phyloP scores from a whole-genome alignment of 2,797 vertebrate species.

The Leuciscus waleckii region DNA sequence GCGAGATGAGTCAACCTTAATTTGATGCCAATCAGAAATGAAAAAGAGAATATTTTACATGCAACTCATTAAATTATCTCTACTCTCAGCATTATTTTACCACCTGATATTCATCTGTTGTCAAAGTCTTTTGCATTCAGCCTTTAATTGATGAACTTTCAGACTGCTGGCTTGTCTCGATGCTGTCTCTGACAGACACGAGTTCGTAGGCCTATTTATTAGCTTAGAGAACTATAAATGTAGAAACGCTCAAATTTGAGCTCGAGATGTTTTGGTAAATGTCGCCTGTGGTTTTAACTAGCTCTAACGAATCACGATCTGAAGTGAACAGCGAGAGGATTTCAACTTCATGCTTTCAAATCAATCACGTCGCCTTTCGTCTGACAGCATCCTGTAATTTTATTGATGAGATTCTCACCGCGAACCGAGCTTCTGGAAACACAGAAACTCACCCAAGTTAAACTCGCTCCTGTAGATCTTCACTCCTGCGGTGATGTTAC shows the following conservation, averaged over 20 bases:
- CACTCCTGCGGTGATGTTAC: not conserved
- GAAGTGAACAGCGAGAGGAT: not conserved
- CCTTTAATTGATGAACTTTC: not conserved
- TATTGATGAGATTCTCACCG: conserved; percentile 17
- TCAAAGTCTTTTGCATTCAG: not conserved
- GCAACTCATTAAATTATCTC: conserved; percentile 13
- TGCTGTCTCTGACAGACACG: not conserved
- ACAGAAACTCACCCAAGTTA: not conserved
- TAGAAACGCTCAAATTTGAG: not conserved
- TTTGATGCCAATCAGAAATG: conserved; percentile 46
- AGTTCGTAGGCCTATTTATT: not conserved
- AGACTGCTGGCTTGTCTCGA: not conserved
- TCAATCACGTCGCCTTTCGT: conserved; percentile 11
- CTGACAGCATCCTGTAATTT: conserved; percentile 29
- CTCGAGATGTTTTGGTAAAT: not conserved
- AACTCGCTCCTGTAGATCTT: not conserved
- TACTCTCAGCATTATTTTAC: not conserved
- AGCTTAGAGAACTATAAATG: not conserved
- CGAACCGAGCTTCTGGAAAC: conserved; percentile 20
- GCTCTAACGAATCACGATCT: not conserved
- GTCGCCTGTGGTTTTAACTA: conserved; percentile 5
- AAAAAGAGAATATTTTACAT: conserved; percentile 30
- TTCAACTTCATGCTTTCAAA: not conserved
- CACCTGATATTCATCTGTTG: not conserved
- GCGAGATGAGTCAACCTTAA: not conserved